Evolutionary conservation across 2,888 invertebrate genomes (phyloP).

Genomic region (Hydrotaea cyrtoneurina): DNA sequence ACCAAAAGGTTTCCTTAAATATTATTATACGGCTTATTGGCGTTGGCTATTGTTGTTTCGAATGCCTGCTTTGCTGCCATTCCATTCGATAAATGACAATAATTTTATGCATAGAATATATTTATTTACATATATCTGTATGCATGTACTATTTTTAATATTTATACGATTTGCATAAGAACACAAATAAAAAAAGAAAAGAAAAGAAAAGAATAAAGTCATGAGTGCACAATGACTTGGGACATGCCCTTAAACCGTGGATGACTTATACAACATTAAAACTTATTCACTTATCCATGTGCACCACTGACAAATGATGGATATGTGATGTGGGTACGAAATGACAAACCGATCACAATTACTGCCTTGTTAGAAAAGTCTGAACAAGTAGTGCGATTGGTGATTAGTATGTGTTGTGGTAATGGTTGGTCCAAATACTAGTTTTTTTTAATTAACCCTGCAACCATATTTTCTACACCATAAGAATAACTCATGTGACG

Average conservation of each 20-base stretch:
- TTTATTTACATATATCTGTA: slow-evolving; percentile 44
- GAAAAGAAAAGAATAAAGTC: background rate
- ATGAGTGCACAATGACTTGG: background rate
- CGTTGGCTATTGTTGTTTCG: background rate
- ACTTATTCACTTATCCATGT: background rate
- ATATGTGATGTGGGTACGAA: background rate
- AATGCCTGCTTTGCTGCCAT: background rate
- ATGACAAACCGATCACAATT: background rate
- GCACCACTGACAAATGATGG: background rate
- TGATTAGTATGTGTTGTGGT: too few relatives aligned
- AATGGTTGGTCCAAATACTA: too few relatives aligned
- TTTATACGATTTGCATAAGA: slow-evolving; percentile 34
- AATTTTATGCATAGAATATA: slow-evolving; percentile 56
- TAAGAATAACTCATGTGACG: too few relatives aligned
- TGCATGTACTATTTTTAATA: slow-evolving; percentile 32
- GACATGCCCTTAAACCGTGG: slow-evolving; percentile 30
- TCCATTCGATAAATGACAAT: slow-evolving; percentile 59
- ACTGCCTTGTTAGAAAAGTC: background rate
- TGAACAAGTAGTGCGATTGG: too few relatives aligned
- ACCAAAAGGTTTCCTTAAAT: slow-evolving; percentile 2
- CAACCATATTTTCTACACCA: too few relatives aligned
- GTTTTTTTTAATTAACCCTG: too few relatives aligned
- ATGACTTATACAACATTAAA: background rate
- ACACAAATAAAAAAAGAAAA: slow-evolving; percentile 20
- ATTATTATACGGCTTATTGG: background rate